Conservation (phyloP, 2,113 vertebrate species). For the Ranitomeya imitator region DNA sequence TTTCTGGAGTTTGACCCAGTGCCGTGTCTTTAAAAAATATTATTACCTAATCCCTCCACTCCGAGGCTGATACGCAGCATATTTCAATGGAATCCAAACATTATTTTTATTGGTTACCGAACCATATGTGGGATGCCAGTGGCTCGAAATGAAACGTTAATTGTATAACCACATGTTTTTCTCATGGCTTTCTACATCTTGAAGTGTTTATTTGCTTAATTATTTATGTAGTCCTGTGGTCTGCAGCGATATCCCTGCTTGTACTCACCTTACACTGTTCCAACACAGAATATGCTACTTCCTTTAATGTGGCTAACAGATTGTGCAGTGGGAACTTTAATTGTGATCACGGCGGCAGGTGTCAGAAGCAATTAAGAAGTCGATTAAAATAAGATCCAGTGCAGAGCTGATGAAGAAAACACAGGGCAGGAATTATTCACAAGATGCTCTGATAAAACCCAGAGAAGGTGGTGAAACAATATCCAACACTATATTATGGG, state of each 20-base stretch:
- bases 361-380: conserved; percentile 47
- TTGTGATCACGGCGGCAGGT: conserved; percentile 53
- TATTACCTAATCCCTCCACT: conserved; percentile 44
- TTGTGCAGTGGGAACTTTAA: conserved; percentile 36
- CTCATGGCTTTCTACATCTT: conserved; percentile 55
- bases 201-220: conserved; percentile 57
- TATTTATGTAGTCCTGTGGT: conserved; percentile 53
- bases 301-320: conserved; percentile 55
- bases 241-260: conserved; percentile 47
- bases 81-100: conserved; percentile 46
- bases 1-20: background rate
- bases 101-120: conserved; percentile 42
- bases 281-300: conserved; percentile 18
- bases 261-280: conserved; percentile 54
- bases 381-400: conserved; percentile 47
- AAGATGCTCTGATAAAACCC: conserved; percentile 38
- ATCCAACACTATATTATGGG: conserved; percentile 29
- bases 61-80: conserved; percentile 34
- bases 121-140: conserved; percentile 53
- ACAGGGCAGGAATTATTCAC: conserved; percentile 37
- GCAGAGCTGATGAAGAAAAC: conserved; percentile 51
- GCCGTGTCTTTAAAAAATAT: background rate
- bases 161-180: conserved; percentile 56
- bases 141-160: conserved; percentile 48
- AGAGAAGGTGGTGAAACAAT: conserved; percentile 35